Conservation (phyloP, 2,797 vertebrate species). For the Acipenser oxyrinchus region DNA sequence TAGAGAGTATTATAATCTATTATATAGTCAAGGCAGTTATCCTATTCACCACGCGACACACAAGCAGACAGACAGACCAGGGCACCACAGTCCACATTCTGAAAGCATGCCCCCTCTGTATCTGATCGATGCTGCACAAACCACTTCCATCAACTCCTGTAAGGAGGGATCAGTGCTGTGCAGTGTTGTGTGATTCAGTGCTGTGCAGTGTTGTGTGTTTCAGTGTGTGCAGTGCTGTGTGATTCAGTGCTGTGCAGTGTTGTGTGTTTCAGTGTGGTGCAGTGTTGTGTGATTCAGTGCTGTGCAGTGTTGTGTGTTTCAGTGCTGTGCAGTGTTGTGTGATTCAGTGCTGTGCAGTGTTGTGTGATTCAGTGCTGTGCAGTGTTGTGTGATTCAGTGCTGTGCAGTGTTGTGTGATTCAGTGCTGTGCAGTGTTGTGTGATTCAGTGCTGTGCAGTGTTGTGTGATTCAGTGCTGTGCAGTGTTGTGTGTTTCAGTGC, state of each 20-base stretch:
- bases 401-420: too few species aligned
- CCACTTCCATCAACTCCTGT: neutral
- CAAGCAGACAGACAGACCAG: too few species aligned
- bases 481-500: neutral
- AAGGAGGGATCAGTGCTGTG: neutral
- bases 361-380: neutral
- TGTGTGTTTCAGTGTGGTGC: neutral
- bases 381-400: neutral
- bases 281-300: neutral
- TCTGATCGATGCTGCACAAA: neutral
- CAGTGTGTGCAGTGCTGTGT: neutral
- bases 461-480: neutral
- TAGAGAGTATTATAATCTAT: too few species aligned
- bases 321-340: neutral
- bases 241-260: neutral
- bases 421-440: neutral
- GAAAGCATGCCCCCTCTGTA: too few species aligned
- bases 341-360: neutral
- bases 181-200: neutral
- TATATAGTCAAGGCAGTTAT: too few species aligned
- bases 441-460: neutral
- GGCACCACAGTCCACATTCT: too few species aligned
- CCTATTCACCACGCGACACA: too few species aligned
- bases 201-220: neutral
- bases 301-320: neutral